Conservation (phyloP, 2,113 vertebrate species). For the Xenopus laevis region DNA sequence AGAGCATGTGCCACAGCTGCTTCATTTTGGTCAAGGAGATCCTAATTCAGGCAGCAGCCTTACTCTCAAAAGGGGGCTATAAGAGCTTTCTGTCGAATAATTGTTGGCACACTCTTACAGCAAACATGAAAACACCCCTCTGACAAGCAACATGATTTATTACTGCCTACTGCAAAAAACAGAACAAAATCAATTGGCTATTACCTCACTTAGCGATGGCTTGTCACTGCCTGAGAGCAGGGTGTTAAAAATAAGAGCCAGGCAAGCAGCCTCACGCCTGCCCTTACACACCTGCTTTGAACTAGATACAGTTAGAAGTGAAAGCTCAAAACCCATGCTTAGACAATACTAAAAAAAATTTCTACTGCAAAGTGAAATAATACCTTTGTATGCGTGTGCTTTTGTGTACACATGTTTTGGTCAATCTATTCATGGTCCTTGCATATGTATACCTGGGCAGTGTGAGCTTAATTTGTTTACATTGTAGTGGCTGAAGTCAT, state of each 20-base stretch:
- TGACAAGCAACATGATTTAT: slow-evolving; percentile 95
- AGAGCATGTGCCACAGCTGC: slow-evolving; percentile 43
- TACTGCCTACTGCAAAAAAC: slow-evolving; percentile 84
- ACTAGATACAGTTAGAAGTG: slow-evolving; percentile 46
- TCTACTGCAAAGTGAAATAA: too few relatives aligned
- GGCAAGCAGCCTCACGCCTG: slow-evolving; percentile 50
- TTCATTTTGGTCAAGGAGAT: slow-evolving; percentile 50
- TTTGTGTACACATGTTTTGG: too few relatives aligned
- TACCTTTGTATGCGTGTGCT: too few relatives aligned
- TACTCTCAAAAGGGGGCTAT: slow-evolving; percentile 61
- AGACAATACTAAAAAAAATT: neutral
- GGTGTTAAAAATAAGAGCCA: slow-evolving; percentile 87
- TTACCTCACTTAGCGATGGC: slow-evolving; percentile 90
- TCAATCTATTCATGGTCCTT: too few relatives aligned
- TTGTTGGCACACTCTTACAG: slow-evolving; percentile 84
- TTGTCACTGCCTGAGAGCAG: slow-evolving; percentile 86
- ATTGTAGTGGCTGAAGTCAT: too few relatives aligned
- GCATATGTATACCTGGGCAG: too few relatives aligned
- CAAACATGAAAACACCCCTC: slow-evolving; percentile 79
- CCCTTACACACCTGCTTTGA: slow-evolving; percentile 54
- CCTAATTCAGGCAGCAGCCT: slow-evolving; percentile 49
- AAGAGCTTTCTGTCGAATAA: slow-evolving; percentile 80
- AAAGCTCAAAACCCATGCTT: neutral
- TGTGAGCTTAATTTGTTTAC: too few relatives aligned
- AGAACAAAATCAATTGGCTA: slow-evolving; percentile 97